A percentile compares a stretch with the other conserved stretches of the same genome.
Evolutionary conservation across 2,113 vertebrate species (phyloP).

Genomic region (Archilochus colubris): DNA sequence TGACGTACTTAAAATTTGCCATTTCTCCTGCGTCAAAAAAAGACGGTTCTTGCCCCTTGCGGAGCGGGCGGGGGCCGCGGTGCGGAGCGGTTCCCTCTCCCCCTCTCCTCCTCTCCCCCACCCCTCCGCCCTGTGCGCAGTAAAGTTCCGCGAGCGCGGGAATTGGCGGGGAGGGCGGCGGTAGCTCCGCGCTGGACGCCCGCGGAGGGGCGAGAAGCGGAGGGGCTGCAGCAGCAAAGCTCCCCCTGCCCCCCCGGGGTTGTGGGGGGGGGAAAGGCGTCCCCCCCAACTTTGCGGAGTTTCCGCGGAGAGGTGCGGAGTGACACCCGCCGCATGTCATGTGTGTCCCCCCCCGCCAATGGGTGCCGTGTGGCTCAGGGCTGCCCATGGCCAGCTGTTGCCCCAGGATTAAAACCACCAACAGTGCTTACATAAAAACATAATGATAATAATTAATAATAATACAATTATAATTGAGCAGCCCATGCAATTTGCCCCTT

Average conservation of each 20-base stretch:
- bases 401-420: neutral
- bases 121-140: neutral
- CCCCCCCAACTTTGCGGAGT: neutral
- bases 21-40: slow-evolving; percentile 83
- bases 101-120: neutral
- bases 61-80: neutral
- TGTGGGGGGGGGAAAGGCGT: too few species aligned
- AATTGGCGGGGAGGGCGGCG: neutral
- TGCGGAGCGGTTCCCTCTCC: neutral
- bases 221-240: neutral
- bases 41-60: slow-evolving; percentile 74
- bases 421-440: neutral
- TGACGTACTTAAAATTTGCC: slow-evolving; percentile 98
- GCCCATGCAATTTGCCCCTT: fast-evolving
- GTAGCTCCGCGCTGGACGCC: neutral
- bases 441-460: too few species aligned
- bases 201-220: neutral
- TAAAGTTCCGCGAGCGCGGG: neutral
- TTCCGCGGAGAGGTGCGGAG: neutral
- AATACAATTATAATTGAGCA: neutral
- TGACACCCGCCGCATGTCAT: too few species aligned
- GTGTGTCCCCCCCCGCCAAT: too few species aligned
- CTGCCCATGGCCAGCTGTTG: neutral
- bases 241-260: too few species aligned
- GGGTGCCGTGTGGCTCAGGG: neutral